Conservation (phyloP, 2,888 invertebrate genomes). For the Congeria kusceri region DNA sequence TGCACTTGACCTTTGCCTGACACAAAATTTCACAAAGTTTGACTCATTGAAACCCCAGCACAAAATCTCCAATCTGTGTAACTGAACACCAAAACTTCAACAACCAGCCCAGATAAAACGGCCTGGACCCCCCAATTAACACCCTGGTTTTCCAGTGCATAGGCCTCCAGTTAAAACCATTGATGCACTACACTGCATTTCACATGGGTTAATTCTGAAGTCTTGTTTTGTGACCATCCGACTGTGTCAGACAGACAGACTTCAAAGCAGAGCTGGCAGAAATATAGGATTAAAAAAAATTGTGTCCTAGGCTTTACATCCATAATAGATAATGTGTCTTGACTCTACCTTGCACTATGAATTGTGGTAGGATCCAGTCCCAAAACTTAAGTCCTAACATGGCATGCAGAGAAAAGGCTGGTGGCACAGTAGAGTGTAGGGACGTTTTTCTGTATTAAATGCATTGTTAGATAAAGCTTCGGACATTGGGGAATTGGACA, state of each 20-base stretch:
- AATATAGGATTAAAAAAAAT: constrained; percentile 4
- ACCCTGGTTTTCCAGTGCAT: constrained; percentile 17
- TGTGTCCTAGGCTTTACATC: too few relatives aligned
- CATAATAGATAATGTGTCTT: too few relatives aligned
- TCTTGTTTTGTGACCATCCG: constrained; percentile 41
- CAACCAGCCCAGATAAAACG: background rate
- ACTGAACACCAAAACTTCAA: constrained; percentile 11
- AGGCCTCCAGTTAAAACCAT: constrained; percentile 11
- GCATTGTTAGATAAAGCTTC: background rate
- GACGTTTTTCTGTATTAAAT: background rate
- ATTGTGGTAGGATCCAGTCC: too few relatives aligned
- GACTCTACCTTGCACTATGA: too few relatives aligned
- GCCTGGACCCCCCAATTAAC: constrained; percentile 27
- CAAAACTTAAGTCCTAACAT: too few relatives aligned
- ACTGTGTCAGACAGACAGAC: constrained; percentile 38
- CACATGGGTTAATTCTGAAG: constrained; percentile 45
- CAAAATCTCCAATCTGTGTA: constrained; percentile 21
- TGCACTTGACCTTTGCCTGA: too few relatives aligned
- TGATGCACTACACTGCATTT: constrained; percentile 32
- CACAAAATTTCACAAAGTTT: background rate
- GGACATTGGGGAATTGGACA: too few relatives aligned
- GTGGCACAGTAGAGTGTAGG: background rate
- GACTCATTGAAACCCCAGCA: constrained; percentile 2
- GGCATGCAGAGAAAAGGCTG: too few relatives aligned
- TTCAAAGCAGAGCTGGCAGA: constrained; percentile 35